A percentile compares a stretch with the other conserved stretches of the same genome.
These are phyloP conservation scores for Xyrauchen texanus DNA, from an alignment of 2,113 vertebrate genomes.

Conservation along the genomic window DNA sequence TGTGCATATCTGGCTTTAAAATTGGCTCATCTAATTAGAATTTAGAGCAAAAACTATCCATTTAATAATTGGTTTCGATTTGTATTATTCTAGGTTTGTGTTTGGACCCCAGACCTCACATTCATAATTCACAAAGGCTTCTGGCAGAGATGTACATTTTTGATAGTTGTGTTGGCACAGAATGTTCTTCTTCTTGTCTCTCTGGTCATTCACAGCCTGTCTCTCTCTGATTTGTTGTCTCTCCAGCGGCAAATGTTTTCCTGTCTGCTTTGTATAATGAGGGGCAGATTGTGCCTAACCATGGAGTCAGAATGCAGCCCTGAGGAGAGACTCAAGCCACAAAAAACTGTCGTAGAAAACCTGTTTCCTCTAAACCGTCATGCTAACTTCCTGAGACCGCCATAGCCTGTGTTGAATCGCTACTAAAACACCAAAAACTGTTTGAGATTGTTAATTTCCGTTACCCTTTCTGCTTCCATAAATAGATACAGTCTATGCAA, in stretches of 20 bases:
- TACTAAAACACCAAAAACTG: not conserved
- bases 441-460: not conserved
- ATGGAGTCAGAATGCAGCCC: conserved; percentile 30
- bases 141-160: conserved; percentile 14
- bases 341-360: conserved; percentile 25
- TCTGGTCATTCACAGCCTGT: conserved; percentile 31
- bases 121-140: conserved; percentile 16
- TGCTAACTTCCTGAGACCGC: conserved; percentile 10
- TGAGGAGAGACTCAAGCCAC: conserved; percentile 13
- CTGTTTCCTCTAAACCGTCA: not conserved
- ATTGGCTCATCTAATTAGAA: no score
- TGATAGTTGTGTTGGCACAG: conserved; percentile 4
- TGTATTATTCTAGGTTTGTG: not conserved
- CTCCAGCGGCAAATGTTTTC: conserved; percentile 4
- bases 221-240: conserved; percentile 12
- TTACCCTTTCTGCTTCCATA: not conserved
- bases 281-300: conserved; percentile 43
- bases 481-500: conserved; percentile 1
- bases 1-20: no score
- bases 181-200: not conserved
- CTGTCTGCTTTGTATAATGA: conserved; percentile 26
- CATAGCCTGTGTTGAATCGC: not conserved
- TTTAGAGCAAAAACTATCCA: no score
- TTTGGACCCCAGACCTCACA: not conserved
- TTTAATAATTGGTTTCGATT: no score